Evolutionary conservation across 2,113 vertebrate species (phyloP), one percentile per base, ranked within the genome.

Genomic region (Triplophysa tibetana): DNA sequence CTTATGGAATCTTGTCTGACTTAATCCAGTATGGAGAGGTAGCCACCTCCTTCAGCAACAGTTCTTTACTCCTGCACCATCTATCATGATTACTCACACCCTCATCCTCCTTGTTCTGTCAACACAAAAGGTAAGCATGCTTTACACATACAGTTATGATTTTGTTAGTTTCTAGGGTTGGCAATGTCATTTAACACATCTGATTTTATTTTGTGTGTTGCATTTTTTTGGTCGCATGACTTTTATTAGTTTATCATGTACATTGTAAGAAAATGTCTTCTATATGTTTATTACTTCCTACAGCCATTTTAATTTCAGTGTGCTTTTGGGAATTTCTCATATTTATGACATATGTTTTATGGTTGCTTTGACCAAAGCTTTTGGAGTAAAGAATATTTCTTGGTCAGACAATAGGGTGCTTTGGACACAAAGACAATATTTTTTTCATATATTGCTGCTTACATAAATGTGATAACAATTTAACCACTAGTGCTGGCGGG

Each of bases 1-100:
- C 85, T 69, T 75, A 33, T 38, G 24, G 61, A 73, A 88, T 82
- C 83, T 78, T 58, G 1, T 41, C 79, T 90, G 87, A 85, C 86
- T 90, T 85, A 88, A n/a, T 77, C 52, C 23, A 69, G 56, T 26
- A 58, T 79, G 54, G 38, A 69, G 82, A 48, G 48, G 29, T 62
- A 63, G 64, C 64, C 78, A 66, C 65, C 62, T 60, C 70, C 61
- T 64, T 52, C 84, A 78, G 60, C 26, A 75, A 58, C 52, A 72
- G 23, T 38, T 52, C 45, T 29, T 63, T 29, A 63, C 33, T 52
- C 2, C 60, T 63, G 41, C 23, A 11, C 38, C 58, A 48, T 54
- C 26, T 21, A 4, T 2, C 33, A 45, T 45, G 54, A 62, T 75
- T 62, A 62, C 38, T 26, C 45, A 24, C 26, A 2, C 16, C 26